Percentiles rank a stretch among this genome's conserved stretches.
Evolutionary conservation across 2,888 invertebrate species (phyloP).

Genomic region (Frankliniella fusca): DNA sequence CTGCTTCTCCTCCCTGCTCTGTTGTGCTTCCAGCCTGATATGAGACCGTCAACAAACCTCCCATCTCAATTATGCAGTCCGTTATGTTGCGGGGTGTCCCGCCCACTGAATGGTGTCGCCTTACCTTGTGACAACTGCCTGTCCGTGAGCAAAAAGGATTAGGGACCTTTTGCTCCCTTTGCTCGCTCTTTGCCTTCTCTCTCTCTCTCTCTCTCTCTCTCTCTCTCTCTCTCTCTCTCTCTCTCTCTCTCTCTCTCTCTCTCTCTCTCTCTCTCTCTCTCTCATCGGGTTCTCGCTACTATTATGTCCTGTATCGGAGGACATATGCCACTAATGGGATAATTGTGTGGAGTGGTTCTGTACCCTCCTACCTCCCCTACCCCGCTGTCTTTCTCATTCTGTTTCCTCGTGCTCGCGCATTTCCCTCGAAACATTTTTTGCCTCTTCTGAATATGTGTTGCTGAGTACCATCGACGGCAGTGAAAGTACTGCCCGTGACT

Average conservation of each 20-base stretch:
- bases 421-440: too few species aligned
- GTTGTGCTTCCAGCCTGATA: neutral
- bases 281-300: neutral
- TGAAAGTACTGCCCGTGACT: too few species aligned
- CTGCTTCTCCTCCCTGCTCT: neutral
- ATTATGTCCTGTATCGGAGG: neutral
- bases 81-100: neutral
- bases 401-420: too few species aligned
- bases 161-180: neutral
- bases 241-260: neutral
- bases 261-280: too few species aligned
- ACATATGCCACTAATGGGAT: conserved; percentile 3
- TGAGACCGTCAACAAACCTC: conserved; percentile 22
- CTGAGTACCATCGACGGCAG: neutral
- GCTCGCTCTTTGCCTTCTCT: neutral
- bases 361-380: too few species aligned
- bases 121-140: conserved; percentile 21
- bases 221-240: neutral
- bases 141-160: conserved; percentile 2
- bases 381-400: too few species aligned
- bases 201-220: neutral
- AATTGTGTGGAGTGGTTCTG: conserved; percentile 9
- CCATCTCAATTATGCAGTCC: conserved; percentile 21
- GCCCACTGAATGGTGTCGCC: conserved; percentile 10
- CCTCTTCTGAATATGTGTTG: neutral